Conservation (phyloP, 37 sponge, comb jelly and placozoan species). For the Aplysina aerophoba region DNA sequence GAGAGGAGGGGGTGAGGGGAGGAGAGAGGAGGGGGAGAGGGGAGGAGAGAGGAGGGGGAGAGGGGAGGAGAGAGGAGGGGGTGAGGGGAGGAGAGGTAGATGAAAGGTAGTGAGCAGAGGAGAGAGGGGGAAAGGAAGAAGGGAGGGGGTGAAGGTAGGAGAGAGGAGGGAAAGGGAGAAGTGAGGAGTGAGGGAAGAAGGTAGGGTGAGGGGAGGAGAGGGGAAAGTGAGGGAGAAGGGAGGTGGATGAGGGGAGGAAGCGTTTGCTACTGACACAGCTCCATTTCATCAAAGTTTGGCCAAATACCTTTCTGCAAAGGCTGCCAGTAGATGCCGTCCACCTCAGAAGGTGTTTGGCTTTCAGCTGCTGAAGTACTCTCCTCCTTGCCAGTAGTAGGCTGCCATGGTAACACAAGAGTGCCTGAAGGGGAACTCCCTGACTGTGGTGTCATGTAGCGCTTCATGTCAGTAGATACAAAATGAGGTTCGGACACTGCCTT, state of each 20-base stretch:
- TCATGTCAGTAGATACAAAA: no score
- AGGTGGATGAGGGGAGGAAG: background rate
- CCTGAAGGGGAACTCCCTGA: no score
- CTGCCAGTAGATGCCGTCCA: no score
- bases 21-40: background rate
- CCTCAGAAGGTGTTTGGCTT: no score
- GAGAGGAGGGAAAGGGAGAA: constrained; percentile 19
- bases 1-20: background rate
- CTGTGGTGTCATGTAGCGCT: no score
- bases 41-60: background rate
- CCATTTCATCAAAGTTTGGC: background rate
- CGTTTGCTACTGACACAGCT: no score
- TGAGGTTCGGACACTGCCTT: no score
- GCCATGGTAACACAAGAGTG: no score
- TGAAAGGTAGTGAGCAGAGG: background rate
- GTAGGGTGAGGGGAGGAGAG: background rate
- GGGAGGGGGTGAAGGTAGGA: background rate
- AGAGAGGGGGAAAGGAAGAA: background rate
- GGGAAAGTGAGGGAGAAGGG: background rate
- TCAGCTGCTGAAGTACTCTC: no score
- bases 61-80: background rate
- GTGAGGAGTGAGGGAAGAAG: background rate
- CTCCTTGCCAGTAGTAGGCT: no score
- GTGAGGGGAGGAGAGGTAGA: background rate
- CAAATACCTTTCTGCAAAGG: background rate